A percentile compares a stretch with the other conserved stretches of the same genome.
Evolutionary conservation across 2,797 vertebrate genomes (phyloP).

Genomic region (Hemitrygon akajei): DNA sequence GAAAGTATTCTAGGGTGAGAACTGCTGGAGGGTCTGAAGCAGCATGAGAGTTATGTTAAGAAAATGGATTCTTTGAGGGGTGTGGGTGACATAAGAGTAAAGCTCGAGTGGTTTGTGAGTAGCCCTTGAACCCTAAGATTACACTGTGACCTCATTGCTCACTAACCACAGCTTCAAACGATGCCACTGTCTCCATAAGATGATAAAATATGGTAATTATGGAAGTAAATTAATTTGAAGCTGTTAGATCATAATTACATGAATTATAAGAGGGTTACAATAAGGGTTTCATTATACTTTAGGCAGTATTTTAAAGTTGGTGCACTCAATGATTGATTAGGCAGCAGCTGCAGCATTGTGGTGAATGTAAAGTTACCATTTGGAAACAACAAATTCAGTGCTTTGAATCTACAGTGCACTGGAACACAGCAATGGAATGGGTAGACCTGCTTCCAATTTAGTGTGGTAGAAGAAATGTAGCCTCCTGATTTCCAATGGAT

Average conservation of each 20-base stretch:
- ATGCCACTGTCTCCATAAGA: neutral
- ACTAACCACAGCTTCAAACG: neutral
- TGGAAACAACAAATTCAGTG: neutral
- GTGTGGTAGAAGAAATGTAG: neutral
- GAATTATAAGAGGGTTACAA: neutral
- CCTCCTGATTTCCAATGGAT: neutral
- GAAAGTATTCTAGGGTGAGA: neutral
- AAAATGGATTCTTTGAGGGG: neutral
- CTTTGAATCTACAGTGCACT: neutral
- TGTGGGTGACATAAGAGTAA: neutral
- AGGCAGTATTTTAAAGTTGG: conserved; percentile 6
- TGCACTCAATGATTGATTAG: neutral
- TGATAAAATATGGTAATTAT: neutral
- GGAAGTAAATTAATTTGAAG: conserved; percentile 13
- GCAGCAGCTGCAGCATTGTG: conserved; percentile 9
- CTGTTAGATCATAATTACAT: conserved; percentile 2
- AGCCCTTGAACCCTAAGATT: neutral
- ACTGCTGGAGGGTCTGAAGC: neutral
- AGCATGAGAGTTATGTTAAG: neutral
- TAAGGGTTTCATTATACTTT: neutral
- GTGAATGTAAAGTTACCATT: neutral
- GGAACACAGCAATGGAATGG: neutral
- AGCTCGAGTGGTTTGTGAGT: neutral
- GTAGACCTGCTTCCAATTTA: neutral
- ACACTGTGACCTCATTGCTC: neutral